These are phyloP conservation scores for Rhinella marina DNA, from an alignment of 2,797 vertebrate genomes.

Conservation along the genomic window DNA sequence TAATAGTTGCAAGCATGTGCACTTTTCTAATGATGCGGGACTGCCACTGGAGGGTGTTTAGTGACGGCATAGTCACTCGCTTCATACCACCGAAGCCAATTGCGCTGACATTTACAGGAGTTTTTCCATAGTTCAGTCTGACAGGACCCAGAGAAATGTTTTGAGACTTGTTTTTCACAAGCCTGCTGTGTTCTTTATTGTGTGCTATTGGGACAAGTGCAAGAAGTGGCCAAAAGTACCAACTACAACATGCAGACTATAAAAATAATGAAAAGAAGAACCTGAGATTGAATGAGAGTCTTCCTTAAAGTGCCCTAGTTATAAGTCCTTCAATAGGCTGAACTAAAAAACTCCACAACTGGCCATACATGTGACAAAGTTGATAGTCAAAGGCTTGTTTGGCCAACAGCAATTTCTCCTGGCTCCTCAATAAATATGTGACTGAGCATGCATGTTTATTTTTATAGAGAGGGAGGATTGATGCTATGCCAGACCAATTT, in stretches of 20 bases:
- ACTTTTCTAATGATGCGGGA: background rate
- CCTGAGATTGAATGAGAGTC: too few species aligned
- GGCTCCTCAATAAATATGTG: too few species aligned
- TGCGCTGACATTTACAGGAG: slow-evolving; percentile 33
- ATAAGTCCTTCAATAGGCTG: too few species aligned
- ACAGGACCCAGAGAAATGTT: background rate
- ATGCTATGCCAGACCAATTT: too few species aligned
- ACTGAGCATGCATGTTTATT: too few species aligned
- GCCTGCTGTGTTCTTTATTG: background rate
- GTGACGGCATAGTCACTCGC: slow-evolving; percentile 10
- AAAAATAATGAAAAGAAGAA: background rate
- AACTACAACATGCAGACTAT: background rate
- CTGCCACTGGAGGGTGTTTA: slow-evolving; percentile 29
- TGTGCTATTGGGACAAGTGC: background rate
- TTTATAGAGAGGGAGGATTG: too few species aligned
- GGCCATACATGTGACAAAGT: too few species aligned
- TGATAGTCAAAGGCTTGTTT: too few species aligned
- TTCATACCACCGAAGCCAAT: slow-evolving; percentile 2
- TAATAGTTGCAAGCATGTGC: slow-evolving; percentile 40
- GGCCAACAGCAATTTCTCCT: too few species aligned
- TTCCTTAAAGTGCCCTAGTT: too few species aligned
- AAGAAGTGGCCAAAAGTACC: background rate
- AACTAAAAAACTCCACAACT: too few species aligned
- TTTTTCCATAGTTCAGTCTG: slow-evolving; percentile 28
- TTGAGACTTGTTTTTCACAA: background rate